Base-by-base conservation (phyloP, 1,140 invertebrate genomes). In the Calycopis cecrops region DNA sequence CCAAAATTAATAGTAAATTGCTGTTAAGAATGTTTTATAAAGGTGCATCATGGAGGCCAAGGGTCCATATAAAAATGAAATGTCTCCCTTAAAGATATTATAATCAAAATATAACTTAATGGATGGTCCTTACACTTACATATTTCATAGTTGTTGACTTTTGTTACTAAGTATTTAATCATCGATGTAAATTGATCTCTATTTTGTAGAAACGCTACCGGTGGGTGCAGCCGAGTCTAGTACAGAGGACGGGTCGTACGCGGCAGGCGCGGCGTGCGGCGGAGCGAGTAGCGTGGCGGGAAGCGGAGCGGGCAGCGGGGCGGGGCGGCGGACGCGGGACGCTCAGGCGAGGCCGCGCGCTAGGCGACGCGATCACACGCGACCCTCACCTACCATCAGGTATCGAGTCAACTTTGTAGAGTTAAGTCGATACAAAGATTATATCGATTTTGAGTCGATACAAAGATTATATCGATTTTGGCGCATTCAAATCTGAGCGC, bases 171-270 rank as follows among this genome's bases (percentile, higher is more conserved):
- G 48, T 34, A 34, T 9, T 18, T 42, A 9, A 47, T 37, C 7
- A 11, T 37, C 0, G 28, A 42, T 57, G 10, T 53, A 18, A 48
- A 10, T 48, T 35, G 0, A 16, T 3, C 2, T 3, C 21, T 6
- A 28, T 40, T 40, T 40, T 14, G 4, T 51, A 81, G 78, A 81
- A 14, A 79, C 76, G n/a, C 52, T 81, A 18, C 76, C 76, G 16
- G 76, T 57, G 48, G 60, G 58, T 14, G 62, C 57, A 4, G 63
- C 72, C 35, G 78, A 79, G 52, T 78, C 76, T 7, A 77, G 76
- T 51, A 65, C 76, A 3, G 75, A 78, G 35, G 75, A 78, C 55
- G 71, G 70, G 38, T 70, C 69, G 35, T 72, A 76, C 60, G 57
- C 51, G 38, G 48, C 51, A 40, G 47, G 28, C 50, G 55, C 55